Base-by-base conservation (phyloP, 2,888 invertebrate species). In the Drosophila gaucha region DNA sequence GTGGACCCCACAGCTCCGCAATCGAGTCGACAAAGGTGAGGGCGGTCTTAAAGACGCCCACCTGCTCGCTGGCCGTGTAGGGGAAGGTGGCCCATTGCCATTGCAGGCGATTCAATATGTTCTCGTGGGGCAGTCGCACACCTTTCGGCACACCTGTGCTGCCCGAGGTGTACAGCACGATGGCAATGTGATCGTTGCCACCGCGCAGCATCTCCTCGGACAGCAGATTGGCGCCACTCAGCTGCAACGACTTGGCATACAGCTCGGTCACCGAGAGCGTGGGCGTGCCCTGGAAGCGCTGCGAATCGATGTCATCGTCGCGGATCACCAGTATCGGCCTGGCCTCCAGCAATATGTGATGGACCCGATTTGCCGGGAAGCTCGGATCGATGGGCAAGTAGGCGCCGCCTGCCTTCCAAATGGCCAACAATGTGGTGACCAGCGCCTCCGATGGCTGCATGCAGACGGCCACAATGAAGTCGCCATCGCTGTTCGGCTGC, bases 141-240 rank as follows among this genome's bases (percentile, higher is more conserved):
- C 96, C 97, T 94, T 97, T 97, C 5, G 97, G 97, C 16, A 96
- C 92, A 0, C 97, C 97, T 0, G 97, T 97, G 88, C 97, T 97
- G 12, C 97, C 98, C 24, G 97, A 97, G 10, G 91, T 91, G 58
- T 91, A 91, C 0, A 91, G 78, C 14, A 91, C 88, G 44, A 91
- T 86, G 24, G 90, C 91, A 30, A 90, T 80, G 39, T 90, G 78
- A 16, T 82, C 85, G 18, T 74, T 85, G 38, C 83, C 75, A 6
- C 76, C 78, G 8, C 86, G 67, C 83, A 91, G 74, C 93, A 93
- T 73, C 80, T 91, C 90, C 9, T 92, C 92, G 0, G 80, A 65
- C 26, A 91, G 77, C 39, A 92, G 76, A 74, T 92, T 92, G 10
- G 52, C 63, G 0, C 69, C 67, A 49, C 84, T 84, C 47, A 89